Evolutionary conservation across 2,888 invertebrate species (phyloP).

Genomic region (Melieria picta): DNA sequence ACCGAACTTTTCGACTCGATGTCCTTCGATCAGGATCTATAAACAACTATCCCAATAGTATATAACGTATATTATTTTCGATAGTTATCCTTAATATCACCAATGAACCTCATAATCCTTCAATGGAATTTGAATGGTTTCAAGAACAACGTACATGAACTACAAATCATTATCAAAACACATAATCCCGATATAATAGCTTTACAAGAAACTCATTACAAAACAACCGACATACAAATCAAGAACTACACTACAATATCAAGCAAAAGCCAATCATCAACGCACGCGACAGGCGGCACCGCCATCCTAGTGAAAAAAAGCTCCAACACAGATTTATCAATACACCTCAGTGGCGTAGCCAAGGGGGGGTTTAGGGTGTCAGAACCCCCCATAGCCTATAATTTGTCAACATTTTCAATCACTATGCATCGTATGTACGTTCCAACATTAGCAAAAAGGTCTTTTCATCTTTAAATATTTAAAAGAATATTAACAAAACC

Average conservation of each 20-base stretch:
- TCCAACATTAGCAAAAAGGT: no score
- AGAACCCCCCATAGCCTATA: no score
- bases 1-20: background rate
- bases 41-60: background rate
- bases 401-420: no score
- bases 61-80: background rate
- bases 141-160: background rate
- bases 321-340: background rate
- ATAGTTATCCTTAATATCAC: background rate
- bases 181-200: background rate
- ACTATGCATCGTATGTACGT: no score
- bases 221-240: background rate
- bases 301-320: conserved; percentile 13
- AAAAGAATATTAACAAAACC: no score
- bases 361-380: no score
- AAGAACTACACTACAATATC: background rate
- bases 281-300: background rate
- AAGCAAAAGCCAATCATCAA: background rate
- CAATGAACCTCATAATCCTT: conserved; percentile 2
- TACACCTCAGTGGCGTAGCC: no score
- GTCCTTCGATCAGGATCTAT: background rate
- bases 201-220: background rate
- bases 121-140: background rate
- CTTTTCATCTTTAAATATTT: no score
- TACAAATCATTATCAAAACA: background rate